Conservation (phyloP, 2,797 vertebrate genomes). For the Ptychadena robeensis region DNA sequence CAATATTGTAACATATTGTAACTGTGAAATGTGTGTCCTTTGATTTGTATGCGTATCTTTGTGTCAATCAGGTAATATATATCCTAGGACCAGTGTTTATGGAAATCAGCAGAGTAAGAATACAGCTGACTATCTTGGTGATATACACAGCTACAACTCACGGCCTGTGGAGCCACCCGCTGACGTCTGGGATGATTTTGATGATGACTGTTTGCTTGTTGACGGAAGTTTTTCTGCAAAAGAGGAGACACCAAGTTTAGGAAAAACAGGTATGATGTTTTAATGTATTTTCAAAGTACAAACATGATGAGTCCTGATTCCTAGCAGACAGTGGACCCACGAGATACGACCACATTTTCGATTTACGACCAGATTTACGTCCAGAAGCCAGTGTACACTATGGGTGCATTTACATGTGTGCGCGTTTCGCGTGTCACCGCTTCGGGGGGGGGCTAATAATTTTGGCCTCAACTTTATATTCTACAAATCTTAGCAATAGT, state of each 20-base stretch:
- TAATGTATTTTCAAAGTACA: too few species aligned
- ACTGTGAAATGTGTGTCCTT: not conserved
- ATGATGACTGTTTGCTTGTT: slow-evolving; percentile 82
- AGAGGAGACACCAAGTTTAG: slow-evolving; percentile 66
- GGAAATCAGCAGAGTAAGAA: slow-evolving; percentile 62
- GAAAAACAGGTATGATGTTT: too few species aligned
- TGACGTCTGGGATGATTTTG: slow-evolving; percentile 89
- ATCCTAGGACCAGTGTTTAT: slow-evolving; percentile 62
- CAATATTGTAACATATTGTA: not conserved
- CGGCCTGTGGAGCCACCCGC: slow-evolving; percentile 71
- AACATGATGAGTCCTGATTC: too few species aligned
- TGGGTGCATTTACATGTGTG: too few species aligned
- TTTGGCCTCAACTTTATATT: too few species aligned
- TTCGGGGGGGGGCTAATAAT: too few species aligned
- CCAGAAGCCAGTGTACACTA: too few species aligned
- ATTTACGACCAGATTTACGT: too few species aligned
- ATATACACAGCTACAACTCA: slow-evolving; percentile 66
- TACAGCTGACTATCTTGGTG: slow-evolving; percentile 60
- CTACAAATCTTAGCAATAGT: too few species aligned
- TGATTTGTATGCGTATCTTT: not conserved
- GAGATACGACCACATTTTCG: too few species aligned
- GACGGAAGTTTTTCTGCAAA: slow-evolving; percentile 70
- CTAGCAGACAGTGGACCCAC: too few species aligned
- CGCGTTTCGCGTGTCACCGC: too few species aligned
- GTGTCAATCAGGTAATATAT: slow-evolving; percentile 66